Base-by-base conservation (phyloP, 2,888 invertebrate species). In the Cryptosula pallasiana region DNA sequence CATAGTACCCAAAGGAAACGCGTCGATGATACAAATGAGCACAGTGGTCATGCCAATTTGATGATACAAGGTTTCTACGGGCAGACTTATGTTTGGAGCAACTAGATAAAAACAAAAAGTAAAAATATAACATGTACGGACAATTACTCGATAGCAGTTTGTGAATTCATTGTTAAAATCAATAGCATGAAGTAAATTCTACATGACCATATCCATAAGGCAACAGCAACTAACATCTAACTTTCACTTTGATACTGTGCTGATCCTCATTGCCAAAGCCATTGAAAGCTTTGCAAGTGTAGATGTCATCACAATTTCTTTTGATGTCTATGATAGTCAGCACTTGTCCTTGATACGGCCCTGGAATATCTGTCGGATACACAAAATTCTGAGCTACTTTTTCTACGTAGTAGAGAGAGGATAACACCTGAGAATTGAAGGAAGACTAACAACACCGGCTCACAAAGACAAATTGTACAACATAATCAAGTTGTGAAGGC, bases 221-320 rank as follows among this genome's bases (percentile, higher is more conserved):
- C n/a, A n/a, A n/a, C n/a, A 27, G 32, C 9, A 9, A 63, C 63
- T 63, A 29, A 63, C 63, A 63, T 63, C 32, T 63, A 25, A 63
- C 63, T 63, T 27, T 63, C 9, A 63, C 63, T 63, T 27, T 32
- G 34, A 63, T 63, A 27, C 13, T 16, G n/a, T 32, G 63, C 13
- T 9, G 20, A n/a, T 63, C 63, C 1, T 13, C 63, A 5, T 27
- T n/a, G 2, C 63, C 63, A 32, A 32, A 32, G 9, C 63, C 63
- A 34, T 63, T 63, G n/a, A 13, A 27, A 16, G 63, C 63, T 63
- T 5, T 63, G 34, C 63, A 63, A 13, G 34, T 63, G 32, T 63
- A 63, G 2, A 29, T 63, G 32, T 63, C 20, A 16, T 63, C 63
- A 32, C 13, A 63, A 5, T 25, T 9, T 32, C 63, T 27, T n/a